Base-by-base conservation (phyloP, 1,140 invertebrate species). In the Drosophila watanabei region DNA sequence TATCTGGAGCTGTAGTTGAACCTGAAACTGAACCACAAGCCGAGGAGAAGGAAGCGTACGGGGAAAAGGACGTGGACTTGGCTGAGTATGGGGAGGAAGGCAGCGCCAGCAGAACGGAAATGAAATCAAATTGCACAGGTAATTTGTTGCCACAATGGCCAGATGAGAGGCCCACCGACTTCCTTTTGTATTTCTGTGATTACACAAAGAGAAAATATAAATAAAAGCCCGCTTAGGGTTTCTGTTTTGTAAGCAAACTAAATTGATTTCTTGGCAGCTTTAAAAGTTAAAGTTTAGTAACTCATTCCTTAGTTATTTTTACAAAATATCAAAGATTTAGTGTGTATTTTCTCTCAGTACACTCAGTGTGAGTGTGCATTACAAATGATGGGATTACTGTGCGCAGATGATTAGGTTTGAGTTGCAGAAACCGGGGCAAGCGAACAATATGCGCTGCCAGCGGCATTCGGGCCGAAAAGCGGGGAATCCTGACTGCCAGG, bases 81-180 rank as follows among this genome's bases (percentile, higher is more conserved):
- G 43, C 18, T 30, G 28, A 52, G 49, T n/a, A 7, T 14, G 30
- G 14, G 51, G 56, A 63, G 56, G 65, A 43, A 60, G 57, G 49
- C 59, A 20, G 32, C 43, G 62, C 33, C 48, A 49, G 59, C 68
- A 52, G 61, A 71, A 81, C 75, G 75, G 79, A 90, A 89, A 82
- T 90, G 75, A 90, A 90, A 85, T 89, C 78, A 89, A 89, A 89
- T 89, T 70, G 75, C 79, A 85, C 75, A 90, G 85, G 85, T 90
- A 89, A 89, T 89, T 89, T 81, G 78, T 90, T 79, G 78, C 64
- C 81, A 79, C 78, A 79, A 76, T 83, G 76, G 52, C 51, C 58
- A 79, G 76, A 57, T 58, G 75, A 79, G 65, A 79, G 75, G 76
- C 75, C 45, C 61, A 28, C 58, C 28, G 30, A 59, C 61, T 65